These are phyloP conservation scores for Delphinapterus leucas DNA, from an alignment of 2,113 vertebrate species.

Conservation along the genomic window DNA sequence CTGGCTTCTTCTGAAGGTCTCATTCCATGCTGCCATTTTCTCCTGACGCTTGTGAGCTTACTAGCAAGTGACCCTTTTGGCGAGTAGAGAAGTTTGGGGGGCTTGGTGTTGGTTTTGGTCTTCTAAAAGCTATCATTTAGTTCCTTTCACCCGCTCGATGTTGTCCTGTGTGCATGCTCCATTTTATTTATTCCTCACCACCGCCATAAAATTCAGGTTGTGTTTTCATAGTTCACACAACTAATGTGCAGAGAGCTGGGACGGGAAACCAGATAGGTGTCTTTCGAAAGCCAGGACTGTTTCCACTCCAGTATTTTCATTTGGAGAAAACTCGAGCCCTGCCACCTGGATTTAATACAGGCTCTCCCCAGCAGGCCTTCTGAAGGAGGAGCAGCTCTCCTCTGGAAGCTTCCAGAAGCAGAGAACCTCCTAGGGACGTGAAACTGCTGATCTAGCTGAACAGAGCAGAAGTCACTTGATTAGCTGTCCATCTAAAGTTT, in stretches of 20 bases:
- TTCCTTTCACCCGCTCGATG: neutral
- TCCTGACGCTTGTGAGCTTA: neutral
- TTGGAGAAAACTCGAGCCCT: neutral
- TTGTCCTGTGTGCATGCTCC: neutral
- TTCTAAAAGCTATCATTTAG: neutral
- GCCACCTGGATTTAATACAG: neutral
- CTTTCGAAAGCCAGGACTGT: neutral
- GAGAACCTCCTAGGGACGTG: neutral
- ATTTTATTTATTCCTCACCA: neutral
- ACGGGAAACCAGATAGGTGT: neutral
- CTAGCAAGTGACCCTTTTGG: neutral
- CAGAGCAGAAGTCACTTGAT: neutral
- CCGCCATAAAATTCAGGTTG: neutral
- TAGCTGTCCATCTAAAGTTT: slow-evolving; percentile 5
- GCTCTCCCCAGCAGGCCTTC: neutral
- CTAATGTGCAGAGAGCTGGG: neutral
- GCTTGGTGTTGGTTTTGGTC: neutral
- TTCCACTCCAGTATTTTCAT: neutral
- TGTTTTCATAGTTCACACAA: neutral
- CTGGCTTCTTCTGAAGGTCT: neutral
- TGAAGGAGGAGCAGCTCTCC: neutral
- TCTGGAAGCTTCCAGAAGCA: neutral
- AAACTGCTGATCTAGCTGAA: neutral
- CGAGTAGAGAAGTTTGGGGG: neutral
- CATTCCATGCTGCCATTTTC: neutral